Evolutionary conservation across 2,888 invertebrate species (phyloP), one percentile per base, ranked within the genome.

Genomic region (Parnassius glacialis): DNA sequence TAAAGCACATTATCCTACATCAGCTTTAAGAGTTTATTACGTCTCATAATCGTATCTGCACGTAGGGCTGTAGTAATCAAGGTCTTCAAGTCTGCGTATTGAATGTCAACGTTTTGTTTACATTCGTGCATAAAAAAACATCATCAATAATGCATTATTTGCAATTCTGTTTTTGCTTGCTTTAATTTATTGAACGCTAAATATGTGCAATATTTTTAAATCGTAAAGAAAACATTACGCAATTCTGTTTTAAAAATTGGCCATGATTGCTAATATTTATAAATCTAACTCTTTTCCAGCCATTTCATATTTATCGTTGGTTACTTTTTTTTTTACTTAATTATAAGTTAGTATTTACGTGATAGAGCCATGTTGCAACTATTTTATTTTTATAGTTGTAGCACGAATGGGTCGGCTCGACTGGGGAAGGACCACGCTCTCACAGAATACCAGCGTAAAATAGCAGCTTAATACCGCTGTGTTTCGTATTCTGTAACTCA

Each of bases 61-160:
- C 67, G 74, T 79, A 82, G 78, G 76, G 73, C 78, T 77, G 71
- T 78, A 80, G 81, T 75, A 75, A 85, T 82, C 90, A 90, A 90
- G 90, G 90, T 73, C 89, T 86, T 72, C 85, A 73, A 78, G 87
- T 83, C 77, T 74, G 74, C 79, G 83, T 84, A 83, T 87, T 86
- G 84, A 90, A 88, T 89, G 85, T 84, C 87, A 85, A 79, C 76
- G 79, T 77, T 87, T 83, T 89, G 86, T 89, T 84, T 85, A 87
- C 79, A 79, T 84, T 80, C 79, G 64, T 74, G 69, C 74, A 71
- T 69, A 69, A 73, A 75, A 16, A 73, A 70, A 67, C 61, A 67
- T 64, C 65, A 68, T 72, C 68, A 67, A 71, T 70, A 70, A 67
- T 68, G 65, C 70, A 70, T 69, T 66, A 70, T 69, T 70, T 63